Percentiles rank a stretch among this genome's conserved stretches.
Conservation (phyloP, 2,113 vertebrate species). For the Grus americana region DNA sequence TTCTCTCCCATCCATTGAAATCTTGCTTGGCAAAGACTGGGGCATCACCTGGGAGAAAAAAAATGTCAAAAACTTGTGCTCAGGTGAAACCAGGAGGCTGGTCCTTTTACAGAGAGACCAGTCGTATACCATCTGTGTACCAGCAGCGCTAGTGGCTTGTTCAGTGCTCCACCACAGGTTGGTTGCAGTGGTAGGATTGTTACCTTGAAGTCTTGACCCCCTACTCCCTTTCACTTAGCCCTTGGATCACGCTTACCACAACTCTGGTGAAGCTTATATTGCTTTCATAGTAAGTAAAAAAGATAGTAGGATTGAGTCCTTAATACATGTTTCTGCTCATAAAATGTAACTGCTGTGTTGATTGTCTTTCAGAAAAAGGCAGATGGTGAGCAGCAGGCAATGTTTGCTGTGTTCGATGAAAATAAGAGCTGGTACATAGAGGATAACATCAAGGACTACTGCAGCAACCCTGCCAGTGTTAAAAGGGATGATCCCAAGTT, state of each 20-base stretch:
- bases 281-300: background rate
- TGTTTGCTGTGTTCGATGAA: slow-evolving; percentile 92
- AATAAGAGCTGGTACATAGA: slow-evolving; percentile 98
- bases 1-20: background rate
- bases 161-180: background rate
- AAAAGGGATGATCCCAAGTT: slow-evolving; percentile 84
- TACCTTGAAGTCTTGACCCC: background rate
- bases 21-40: background rate
- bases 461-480: slow-evolving; percentile 77
- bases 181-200: background rate
- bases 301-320: background rate
- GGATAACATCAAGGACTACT: slow-evolving; percentile 85
- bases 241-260: background rate
- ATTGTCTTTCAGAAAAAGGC: slow-evolving; percentile 81
- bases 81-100: background rate
- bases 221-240: background rate
- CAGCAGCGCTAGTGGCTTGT: background rate
- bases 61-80: background rate
- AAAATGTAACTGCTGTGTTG: background rate
- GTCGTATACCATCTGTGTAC: background rate
- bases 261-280: background rate
- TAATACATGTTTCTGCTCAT: background rate
- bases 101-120: background rate
- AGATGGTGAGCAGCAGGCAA: slow-evolving; percentile 88
- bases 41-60: background rate